These are phyloP conservation scores for Lagopus leucura DNA, from an alignment of 2,113 vertebrate genomes.

Conservation along the genomic window DNA sequence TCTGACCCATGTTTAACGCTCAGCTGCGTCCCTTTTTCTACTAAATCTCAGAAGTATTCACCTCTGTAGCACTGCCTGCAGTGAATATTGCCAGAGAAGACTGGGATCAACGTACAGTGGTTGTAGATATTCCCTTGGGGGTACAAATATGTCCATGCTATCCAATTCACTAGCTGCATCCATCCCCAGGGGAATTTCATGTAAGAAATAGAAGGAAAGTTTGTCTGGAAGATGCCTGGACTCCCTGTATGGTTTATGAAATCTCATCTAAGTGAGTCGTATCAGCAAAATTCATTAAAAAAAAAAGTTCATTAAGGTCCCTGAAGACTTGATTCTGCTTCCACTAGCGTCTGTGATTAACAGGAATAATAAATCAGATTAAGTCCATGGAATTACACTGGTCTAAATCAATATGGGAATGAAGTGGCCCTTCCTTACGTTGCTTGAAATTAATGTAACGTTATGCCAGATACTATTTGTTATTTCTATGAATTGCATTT, in stretches of 20 bases:
- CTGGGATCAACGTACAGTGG: not conserved
- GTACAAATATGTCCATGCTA: not conserved
- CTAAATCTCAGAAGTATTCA: slow-evolving; percentile 55
- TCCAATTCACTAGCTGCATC: not conserved
- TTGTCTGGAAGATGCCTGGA: not conserved
- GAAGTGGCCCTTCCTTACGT: not conserved
- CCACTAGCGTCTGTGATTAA: not conserved
- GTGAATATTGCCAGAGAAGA: slow-evolving; percentile 13
- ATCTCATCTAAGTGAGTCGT: not conserved
- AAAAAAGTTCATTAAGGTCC: not conserved
- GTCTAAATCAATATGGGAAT: not conserved
- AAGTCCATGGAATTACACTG: not conserved
- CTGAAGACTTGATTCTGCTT: not conserved
- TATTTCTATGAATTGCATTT: not conserved
- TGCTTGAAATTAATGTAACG: not conserved
- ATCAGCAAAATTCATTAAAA: not conserved
- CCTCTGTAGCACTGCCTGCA: slow-evolving; percentile 19
- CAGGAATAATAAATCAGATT: not conserved
- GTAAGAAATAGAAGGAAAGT: not conserved
- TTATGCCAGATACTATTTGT: not conserved
- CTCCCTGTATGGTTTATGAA: not conserved
- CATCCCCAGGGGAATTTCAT: not conserved
- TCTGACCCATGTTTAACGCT: slow-evolving; percentile 61
- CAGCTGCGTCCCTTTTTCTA: slow-evolving; percentile 7
- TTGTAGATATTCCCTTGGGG: slow-evolving; percentile 12